These are phyloP conservation scores for Erannis defoliaria DNA, from an alignment of 2,888 invertebrate genomes.

Conservation along the genomic window DNA sequence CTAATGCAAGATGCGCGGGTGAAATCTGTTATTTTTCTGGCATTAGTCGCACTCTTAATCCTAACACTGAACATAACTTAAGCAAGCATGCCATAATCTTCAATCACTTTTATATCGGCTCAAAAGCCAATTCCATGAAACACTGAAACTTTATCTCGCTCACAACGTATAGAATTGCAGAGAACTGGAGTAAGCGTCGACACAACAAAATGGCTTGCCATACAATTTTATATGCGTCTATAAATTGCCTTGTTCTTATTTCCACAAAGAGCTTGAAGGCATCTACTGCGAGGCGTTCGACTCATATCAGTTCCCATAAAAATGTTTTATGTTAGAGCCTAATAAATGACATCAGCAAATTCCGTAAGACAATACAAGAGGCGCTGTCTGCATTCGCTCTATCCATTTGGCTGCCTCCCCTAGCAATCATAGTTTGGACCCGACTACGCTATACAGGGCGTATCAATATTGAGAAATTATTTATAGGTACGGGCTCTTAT, in stretches of 20 bases:
- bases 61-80: not conserved
- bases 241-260: constrained; percentile 79
- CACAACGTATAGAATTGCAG: constrained; percentile 42
- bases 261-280: constrained; percentile 67
- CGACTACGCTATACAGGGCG: constrained; percentile 43
- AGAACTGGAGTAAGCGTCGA: constrained; percentile 52
- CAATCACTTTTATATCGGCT: constrained; percentile 20
- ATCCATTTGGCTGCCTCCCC: constrained; percentile 76
- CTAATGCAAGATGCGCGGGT: too few relatives aligned
- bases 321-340: constrained; percentile 86
- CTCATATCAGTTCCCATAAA: constrained; percentile 84
- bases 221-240: constrained; percentile 78
- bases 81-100: not conserved
- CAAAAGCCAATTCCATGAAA: constrained; percentile 21
- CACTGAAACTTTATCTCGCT: constrained; percentile 36
- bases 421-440: constrained; percentile 77
- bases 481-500: not conserved
- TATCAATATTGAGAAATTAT: not conserved
- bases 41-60: too few relatives aligned
- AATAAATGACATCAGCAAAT: constrained; percentile 87
- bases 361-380: constrained; percentile 84
- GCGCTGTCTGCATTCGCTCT: constrained; percentile 78
- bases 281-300: constrained; percentile 67
- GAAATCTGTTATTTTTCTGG: too few relatives aligned
- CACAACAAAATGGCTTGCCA: constrained; percentile 61